These are phyloP conservation scores for Lepidurus apus DNA, from an alignment of 1,140 invertebrate genomes.

Conservation along the genomic window DNA sequence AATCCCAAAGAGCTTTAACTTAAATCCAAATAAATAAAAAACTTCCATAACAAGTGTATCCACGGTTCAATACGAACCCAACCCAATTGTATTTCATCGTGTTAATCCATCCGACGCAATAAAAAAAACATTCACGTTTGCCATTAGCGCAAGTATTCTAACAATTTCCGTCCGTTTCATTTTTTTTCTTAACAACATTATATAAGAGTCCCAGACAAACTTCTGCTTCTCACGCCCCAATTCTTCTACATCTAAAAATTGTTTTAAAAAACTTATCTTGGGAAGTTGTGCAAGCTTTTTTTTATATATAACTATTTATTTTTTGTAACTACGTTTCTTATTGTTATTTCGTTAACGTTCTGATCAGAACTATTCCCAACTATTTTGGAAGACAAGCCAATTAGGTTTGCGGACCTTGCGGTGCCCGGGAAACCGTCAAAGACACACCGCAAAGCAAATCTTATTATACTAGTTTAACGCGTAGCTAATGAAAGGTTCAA, in stretches of 20 bases:
- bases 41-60: not conserved
- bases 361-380: not conserved
- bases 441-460: not conserved
- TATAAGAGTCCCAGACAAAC: not conserved
- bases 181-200: not conserved
- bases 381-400: not conserved
- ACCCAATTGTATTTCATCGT: not conserved
- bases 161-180: not conserved
- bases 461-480: not conserved
- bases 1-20: not conserved
- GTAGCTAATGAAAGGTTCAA: not conserved
- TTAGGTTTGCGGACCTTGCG: not conserved
- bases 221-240: not conserved
- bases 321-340: no score
- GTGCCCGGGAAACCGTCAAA: not conserved
- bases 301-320: no score
- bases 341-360: no score
- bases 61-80: not conserved
- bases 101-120: not conserved
- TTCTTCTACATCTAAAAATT: not conserved
- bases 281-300: no score
- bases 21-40: not conserved
- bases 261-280: not conserved
- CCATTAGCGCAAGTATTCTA: not conserved
- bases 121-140: not conserved